Conservation (phyloP, 1,140 invertebrate genomes). For the Oscheius sp. region DNA sequence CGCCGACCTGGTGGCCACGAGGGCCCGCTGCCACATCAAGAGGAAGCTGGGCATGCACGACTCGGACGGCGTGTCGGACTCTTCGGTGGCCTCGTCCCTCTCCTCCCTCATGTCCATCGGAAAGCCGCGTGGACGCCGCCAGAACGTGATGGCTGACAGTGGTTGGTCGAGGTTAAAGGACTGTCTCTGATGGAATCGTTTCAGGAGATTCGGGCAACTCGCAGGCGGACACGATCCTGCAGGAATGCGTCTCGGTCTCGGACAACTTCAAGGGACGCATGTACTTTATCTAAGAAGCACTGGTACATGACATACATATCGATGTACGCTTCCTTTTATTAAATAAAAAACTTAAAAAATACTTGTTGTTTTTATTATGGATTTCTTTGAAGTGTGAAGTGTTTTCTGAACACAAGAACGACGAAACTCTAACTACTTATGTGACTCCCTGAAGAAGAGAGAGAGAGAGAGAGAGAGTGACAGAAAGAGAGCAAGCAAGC, state of each 20-base stretch:
- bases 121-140: not conserved
- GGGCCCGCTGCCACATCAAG: slow-evolving; percentile 65
- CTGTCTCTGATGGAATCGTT: too few species aligned
- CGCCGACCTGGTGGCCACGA: slow-evolving; percentile 82
- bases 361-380: too few species aligned
- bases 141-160: not conserved
- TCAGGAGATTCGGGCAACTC: not conserved
- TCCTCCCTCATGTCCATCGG: slow-evolving; percentile 2
- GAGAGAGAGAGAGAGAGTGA: too few species aligned
- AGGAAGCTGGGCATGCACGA: slow-evolving; percentile 42
- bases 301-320: not conserved
- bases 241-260: slow-evolving; percentile 42
- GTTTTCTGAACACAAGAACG: too few species aligned
- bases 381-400: too few species aligned
- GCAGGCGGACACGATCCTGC: slow-evolving; percentile 28
- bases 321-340: slow-evolving; percentile 5
- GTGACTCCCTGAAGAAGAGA: too few species aligned
- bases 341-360: too few species aligned
- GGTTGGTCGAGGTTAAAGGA: too few species aligned
- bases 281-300: slow-evolving; percentile 41
- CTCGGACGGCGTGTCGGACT: not conserved
- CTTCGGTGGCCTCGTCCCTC: not conserved
- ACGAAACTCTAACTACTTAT: too few species aligned
- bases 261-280: slow-evolving; percentile 45
- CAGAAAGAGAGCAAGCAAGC: too few species aligned